phyloP scores from a whole-genome alignment of 1,140 invertebrate species.

The Ericerus pela region DNA sequence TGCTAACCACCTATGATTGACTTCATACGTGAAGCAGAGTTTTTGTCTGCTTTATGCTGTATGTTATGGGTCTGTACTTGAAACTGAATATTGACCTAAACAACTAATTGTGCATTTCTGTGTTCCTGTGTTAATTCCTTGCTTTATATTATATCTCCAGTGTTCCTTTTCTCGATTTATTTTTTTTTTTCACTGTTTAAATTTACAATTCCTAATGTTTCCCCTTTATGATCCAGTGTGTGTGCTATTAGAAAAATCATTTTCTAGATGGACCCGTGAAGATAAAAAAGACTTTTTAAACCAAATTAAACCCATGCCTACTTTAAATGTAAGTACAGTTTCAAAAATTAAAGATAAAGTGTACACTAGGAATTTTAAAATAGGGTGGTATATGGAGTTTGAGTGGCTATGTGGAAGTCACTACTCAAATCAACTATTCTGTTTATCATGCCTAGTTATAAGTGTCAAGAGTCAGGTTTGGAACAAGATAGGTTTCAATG shows the following conservation, averaged over 20 bases:
- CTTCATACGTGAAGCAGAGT: no score
- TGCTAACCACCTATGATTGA: no score
- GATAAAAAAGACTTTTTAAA: neutral
- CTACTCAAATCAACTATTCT: neutral
- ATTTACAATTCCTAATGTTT: neutral
- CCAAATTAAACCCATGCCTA: neutral
- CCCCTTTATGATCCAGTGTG: neutral
- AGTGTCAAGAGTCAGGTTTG: neutral
- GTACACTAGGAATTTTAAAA: neutral
- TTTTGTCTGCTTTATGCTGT: no score
- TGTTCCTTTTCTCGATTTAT: no score
- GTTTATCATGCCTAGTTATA: constrained; percentile 4
- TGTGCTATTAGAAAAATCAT: neutral
- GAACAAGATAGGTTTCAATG: neutral
- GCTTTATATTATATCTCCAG: no score
- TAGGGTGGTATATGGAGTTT: neutral
- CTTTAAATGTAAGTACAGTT: neutral
- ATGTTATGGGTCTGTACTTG: no score
- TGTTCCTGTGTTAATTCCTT: no score
- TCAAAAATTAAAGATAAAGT: neutral
- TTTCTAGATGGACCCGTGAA: neutral
- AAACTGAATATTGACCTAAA: no score
- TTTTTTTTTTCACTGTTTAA: no score
- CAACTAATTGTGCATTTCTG: no score
- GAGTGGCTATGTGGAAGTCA: neutral